Evolutionary conservation across 1,140 invertebrate species (phyloP).

Genomic region (Drosophila erecta): DNA sequence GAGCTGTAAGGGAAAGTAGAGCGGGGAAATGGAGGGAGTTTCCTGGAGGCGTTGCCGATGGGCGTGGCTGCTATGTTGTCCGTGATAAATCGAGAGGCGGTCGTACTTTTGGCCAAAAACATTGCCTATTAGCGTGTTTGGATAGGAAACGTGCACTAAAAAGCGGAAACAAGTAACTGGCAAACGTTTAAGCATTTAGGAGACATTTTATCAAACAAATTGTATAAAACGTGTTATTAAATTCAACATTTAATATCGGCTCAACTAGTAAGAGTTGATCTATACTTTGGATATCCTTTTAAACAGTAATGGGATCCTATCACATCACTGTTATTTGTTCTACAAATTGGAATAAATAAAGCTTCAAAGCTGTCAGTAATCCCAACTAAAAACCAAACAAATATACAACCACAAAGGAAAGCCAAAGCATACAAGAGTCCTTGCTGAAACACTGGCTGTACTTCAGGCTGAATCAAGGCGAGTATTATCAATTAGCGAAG

Average conservation of each 20-base stretch:
- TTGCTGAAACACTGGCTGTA: not conserved
- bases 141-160: not conserved
- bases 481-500: conserved; percentile 22
- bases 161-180: not conserved
- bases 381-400: not conserved
- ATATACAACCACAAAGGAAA: not conserved
- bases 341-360: too few relatives aligned
- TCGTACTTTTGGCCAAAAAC: conserved; percentile 21
- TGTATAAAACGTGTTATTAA: not conserved
- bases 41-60: not conserved
- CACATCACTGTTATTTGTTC: too few relatives aligned
- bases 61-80: conserved; percentile 16
- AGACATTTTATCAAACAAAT: not conserved
- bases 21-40: not conserved
- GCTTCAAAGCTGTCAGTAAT: not conserved
- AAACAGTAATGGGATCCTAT: too few relatives aligned
- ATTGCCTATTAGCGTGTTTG: conserved; percentile 5
- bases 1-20: not conserved
- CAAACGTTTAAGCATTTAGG: not conserved
- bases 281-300: too few relatives aligned
- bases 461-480: conserved; percentile 2
- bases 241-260: too few relatives aligned
- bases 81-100: conserved; percentile 26
- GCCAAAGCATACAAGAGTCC: not conserved
- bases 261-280: too few relatives aligned